Evolutionary conservation across 1,140 invertebrate genomes (phyloP).

Genomic region (Eurosta solidaginis): DNA sequence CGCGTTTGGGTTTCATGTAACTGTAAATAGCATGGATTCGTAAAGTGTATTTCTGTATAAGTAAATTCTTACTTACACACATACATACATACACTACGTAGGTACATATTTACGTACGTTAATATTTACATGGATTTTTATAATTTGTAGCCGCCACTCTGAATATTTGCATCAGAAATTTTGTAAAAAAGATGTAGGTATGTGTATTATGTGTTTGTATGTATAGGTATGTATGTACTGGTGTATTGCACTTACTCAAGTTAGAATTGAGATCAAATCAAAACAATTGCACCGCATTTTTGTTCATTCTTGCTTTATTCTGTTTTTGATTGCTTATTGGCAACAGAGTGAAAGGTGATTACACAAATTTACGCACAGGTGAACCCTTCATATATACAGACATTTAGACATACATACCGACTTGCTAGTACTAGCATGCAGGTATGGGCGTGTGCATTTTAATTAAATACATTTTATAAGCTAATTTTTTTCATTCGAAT

Average conservation of each 20-base stretch:
- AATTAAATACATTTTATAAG: too few relatives aligned
- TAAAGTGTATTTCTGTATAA: neutral
- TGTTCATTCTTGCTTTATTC: neutral
- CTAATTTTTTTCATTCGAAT: too few relatives aligned
- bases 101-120: neutral
- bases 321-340: conserved; percentile 1
- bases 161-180: neutral
- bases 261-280: conserved; percentile 11
- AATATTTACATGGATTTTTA: neutral
- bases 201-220: neutral
- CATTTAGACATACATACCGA: neutral
- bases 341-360: neutral
- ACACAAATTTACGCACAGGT: neutral
- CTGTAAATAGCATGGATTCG: neutral
- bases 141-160: neutral
- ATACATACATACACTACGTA: neutral
- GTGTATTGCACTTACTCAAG: too few relatives aligned
- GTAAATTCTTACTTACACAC: neutral
- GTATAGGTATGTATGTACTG: neutral
- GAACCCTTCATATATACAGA: neutral
- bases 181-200: neutral
- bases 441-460: too few relatives aligned
- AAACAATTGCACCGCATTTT: conserved; percentile 4
- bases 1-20: neutral
- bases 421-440: too few relatives aligned